Base-by-base conservation (phyloP, 2,888 invertebrate species). In the Myopa testacea region DNA sequence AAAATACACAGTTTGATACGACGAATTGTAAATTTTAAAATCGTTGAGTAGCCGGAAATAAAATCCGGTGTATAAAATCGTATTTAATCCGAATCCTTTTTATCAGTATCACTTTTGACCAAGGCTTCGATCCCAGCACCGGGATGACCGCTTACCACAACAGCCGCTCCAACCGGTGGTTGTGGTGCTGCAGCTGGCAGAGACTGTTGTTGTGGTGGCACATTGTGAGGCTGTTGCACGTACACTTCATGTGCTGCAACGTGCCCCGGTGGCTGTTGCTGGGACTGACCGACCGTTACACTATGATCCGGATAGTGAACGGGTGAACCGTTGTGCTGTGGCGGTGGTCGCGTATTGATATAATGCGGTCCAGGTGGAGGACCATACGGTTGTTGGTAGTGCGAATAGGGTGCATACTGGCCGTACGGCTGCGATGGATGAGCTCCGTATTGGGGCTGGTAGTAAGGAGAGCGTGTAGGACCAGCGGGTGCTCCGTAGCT, bases 391-490 rank as follows among this genome's bases (percentile, higher is more conserved):
- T 89, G 89, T 81, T 89, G 90, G 78, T 89, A 90, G 68, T 87
- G 87, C 6, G 88, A 86, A 80, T 89, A 88, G 19, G 89, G 88
- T 38, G 86, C 82, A 76, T 89, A 86, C 78, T 88, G 88, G 8
- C 85, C 84, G 73, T 88, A 88, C 7, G 88, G 85, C 79, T 89
- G 87, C 6, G 88, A 85, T 12, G 90, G 88, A 82, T 89, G 88
- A 0, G 88, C 86, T 3, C 87, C 87, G 78, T 89, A 90, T 77
- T 89, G 90, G 10, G 89, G 88, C 79, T 89, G 88, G 82, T 89
- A 90, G 78, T 89, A 89, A 10, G 89, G 89, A 0, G 89, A 85
- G 5, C 89, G 85, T 0, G 88, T 84, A 8, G 89, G 89, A 0
- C 87, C 87, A 19, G 86, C 81, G 16, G 88, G 85, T 8, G 88